Conservation (phyloP, 2,888 invertebrate species). For the Galerucella pusilla region DNA sequence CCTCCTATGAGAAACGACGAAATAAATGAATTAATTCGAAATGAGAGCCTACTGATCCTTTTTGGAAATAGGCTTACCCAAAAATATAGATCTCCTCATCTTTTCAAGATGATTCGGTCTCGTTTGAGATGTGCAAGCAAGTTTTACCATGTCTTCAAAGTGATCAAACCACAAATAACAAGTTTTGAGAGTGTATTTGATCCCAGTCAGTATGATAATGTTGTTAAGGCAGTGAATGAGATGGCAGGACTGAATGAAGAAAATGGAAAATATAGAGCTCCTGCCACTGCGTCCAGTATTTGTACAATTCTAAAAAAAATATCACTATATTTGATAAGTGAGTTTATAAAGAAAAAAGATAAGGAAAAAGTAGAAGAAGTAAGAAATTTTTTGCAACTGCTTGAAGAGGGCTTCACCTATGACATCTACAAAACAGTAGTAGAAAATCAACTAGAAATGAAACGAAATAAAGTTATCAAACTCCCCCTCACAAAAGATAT, state of each 20-base stretch:
- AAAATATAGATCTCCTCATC: not conserved
- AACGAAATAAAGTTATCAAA: too few relatives aligned
- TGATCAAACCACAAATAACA: not conserved
- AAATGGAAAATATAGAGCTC: not conserved
- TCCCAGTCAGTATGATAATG: not conserved
- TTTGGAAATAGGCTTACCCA: not conserved
- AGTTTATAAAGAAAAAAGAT: not conserved
- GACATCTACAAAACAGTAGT: not conserved
- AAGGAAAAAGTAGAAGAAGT: not conserved
- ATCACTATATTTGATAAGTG: not conserved
- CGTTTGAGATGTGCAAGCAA: not conserved
- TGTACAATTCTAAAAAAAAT: not conserved
- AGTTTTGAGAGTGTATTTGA: not conserved
- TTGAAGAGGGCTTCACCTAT: not conserved
- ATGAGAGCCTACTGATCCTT: too few relatives aligned
- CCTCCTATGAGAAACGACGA: not conserved
- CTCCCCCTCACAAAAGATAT: not conserved
- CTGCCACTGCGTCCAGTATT: not conserved
- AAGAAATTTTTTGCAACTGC: not conserved
- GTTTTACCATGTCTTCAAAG: not conserved
- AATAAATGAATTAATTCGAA: too few relatives aligned
- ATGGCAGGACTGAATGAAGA: not conserved
- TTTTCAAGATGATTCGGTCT: not conserved
- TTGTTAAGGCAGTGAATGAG: not conserved
- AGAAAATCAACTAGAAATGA: not conserved